Evolutionary conservation across 2,797 vertebrate genomes (phyloP), one percentile per base, ranked within the genome.

Genomic region (Cynopterus sphinx): DNA sequence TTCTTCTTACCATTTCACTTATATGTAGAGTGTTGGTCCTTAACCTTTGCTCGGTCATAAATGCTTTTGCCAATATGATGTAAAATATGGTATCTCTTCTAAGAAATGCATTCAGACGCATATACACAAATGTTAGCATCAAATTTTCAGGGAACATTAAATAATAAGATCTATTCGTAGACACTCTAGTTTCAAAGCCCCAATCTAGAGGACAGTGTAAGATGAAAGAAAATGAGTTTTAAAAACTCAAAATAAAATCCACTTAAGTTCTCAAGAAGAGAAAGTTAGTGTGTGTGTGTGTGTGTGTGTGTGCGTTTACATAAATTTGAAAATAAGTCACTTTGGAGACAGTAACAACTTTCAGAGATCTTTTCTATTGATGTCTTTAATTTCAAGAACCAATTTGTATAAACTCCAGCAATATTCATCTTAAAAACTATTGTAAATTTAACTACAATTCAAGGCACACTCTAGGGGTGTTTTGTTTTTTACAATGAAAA

Each of bases 191-290:
- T 79, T 94, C 91, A 84, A 96, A 96, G 78, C 11, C 17, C 26
- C 41, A 46, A 73, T 49, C 24, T 61, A 85, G 43, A 81, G 21
- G 28, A 10, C 8, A 86, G 13, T 28, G 8, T 36, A 85, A 12
- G 28, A 15, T 49, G 17, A 88, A 94, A 88, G 21, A 88, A 94
- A 88, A 89, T 73, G 59, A 70, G 19, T 88, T 68, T 93, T n/a
- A 95, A 81, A 46, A 91, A 93, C 46, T 36, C 61, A 79, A 86
- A 85, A 93, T 55, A 75, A 95, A 95, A 90, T 79, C 22, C 26
- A 81, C n/a, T 82, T 53, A 75, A 55, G 39, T 6, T 68, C 59
- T 71, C 65, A 92, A 86, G 83, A 65, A 90, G 67, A 84, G 86
- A 93, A 90, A 78, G 26, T 61, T 87, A 49, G 49, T 88, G 16